Evolutionary conservation across 2,888 invertebrate genomes (phyloP), one percentile per base, ranked within the genome.

Genomic region (Conus canariensis): DNA sequence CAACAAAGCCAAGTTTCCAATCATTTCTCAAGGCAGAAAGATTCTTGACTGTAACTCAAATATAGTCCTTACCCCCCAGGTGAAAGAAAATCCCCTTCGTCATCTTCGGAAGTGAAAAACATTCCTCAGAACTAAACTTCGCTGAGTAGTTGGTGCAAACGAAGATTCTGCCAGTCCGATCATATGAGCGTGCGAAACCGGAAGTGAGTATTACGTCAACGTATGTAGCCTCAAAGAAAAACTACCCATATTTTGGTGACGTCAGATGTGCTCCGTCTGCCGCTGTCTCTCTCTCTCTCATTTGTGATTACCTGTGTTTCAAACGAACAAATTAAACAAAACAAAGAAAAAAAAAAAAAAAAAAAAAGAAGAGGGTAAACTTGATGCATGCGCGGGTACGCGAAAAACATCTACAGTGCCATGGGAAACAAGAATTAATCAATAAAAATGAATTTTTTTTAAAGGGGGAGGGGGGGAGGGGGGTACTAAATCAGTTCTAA

Each of bases 21-120:
- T 45, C 45, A 45, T 45, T 45, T 45, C 2, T 45, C 3, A 22
- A 16, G 70, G n/a, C 22, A 70, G 16, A 70, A 22, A 64, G 64
- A 14, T 64, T 7, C 64, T 64, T 64, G 16, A 10, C 10, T 14
- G 16, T 16, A 64, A 64, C 2, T 10, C 10, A 2, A 64, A 14
- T 14, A 7, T 16, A 10, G 30, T 25, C 56, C 88, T 30, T 86
- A 90, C 90, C 92, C 94, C 87, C 94, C 94, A 14, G 93, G 89
- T 14, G 93, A 90, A 87, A 94, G 88, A 88, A 95, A 95, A 88
- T 95, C 95, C 86, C 94, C 93, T 14, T 95, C 95, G 87, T 94
- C 94, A 90, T 95, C 94, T 77, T 95, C 95, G 60, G 94, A 93
- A 82, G 92, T 93, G 91, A 95, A 95, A 93, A 95, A 95, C 95